Evolutionary conservation across 2,888 invertebrate genomes (phyloP).

Genomic region (Fragum whitleyi): DNA sequence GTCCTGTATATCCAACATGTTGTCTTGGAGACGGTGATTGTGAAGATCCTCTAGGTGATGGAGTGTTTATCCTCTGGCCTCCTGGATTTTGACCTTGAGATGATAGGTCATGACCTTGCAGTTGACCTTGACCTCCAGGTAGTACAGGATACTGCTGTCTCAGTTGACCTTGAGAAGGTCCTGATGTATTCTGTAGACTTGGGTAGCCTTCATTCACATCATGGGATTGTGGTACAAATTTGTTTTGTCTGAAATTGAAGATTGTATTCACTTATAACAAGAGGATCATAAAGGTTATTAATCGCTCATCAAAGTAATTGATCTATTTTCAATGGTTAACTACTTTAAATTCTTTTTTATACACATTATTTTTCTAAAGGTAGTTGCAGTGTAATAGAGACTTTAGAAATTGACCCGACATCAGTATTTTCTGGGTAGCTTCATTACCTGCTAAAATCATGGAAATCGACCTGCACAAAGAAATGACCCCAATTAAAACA

Average conservation of each 20-base stretch:
- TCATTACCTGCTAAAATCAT: too few relatives aligned
- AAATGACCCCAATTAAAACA: too few relatives aligned
- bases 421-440: too few relatives aligned
- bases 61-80: not conserved
- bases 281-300: too few relatives aligned
- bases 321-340: too few relatives aligned
- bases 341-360: too few relatives aligned
- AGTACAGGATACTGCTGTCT: slow-evolving; percentile 8
- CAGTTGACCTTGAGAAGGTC: slow-evolving; percentile 13
- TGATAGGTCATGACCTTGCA: slow-evolving; percentile 9
- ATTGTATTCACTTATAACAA: too few relatives aligned
- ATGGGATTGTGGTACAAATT: slow-evolving; percentile 3
- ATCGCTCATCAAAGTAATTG: too few relatives aligned
- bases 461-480: too few relatives aligned
- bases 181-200: not conserved
- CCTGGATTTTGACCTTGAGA: slow-evolving; percentile 22
- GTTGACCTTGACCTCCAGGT: slow-evolving; percentile 19
- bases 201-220: slow-evolving; percentile 16
- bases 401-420: too few relatives aligned
- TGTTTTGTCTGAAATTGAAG: slow-evolving; percentile 13
- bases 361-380: too few relatives aligned
- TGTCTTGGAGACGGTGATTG: slow-evolving; percentile 18
- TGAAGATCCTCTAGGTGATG: not conserved
- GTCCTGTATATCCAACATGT: not conserved
- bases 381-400: too few relatives aligned